These are phyloP conservation scores for Coracopsis vasa DNA, from an alignment of 2,113 vertebrate genomes.

Conservation along the genomic window DNA sequence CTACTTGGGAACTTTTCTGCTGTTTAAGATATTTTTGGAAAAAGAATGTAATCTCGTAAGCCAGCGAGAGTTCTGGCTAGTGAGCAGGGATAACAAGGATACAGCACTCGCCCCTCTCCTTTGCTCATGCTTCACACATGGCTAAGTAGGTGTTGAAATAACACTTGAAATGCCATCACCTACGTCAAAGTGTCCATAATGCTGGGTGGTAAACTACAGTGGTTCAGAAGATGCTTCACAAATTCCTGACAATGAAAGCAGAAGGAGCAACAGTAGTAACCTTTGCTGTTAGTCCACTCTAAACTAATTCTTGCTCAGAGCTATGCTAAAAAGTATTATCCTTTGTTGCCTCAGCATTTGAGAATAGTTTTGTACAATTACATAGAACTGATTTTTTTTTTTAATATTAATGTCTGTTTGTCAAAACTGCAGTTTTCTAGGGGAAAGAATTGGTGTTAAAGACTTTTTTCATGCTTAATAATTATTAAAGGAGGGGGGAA, in stretches of 20 bases:
- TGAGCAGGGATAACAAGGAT: not conserved
- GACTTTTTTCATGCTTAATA: not conserved
- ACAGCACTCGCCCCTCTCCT: not conserved
- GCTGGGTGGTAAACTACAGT: not conserved
- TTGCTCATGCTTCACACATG: not conserved
- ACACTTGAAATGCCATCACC: not conserved
- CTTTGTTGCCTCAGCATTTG: not conserved
- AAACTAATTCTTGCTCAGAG: not conserved
- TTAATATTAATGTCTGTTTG: not conserved
- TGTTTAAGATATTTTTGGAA: not conserved
- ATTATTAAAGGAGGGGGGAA: rapidly evolving
- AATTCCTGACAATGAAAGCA: not conserved
- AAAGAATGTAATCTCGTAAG: not conserved
- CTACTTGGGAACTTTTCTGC: not conserved
- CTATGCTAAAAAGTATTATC: not conserved
- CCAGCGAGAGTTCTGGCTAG: not conserved
- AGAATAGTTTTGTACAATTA: not conserved
- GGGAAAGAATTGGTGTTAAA: not conserved
- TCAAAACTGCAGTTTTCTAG: not conserved
- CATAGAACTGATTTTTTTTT: not conserved
- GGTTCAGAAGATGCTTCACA: not conserved
- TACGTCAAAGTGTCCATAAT: not conserved
- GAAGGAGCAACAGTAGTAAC: not conserved
- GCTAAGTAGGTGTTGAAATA: not conserved
- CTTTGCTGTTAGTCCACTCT: not conserved